Evolutionary conservation across 2,888 invertebrate genomes (phyloP).

Genomic region (Paralinhomoeus sp.): DNA sequence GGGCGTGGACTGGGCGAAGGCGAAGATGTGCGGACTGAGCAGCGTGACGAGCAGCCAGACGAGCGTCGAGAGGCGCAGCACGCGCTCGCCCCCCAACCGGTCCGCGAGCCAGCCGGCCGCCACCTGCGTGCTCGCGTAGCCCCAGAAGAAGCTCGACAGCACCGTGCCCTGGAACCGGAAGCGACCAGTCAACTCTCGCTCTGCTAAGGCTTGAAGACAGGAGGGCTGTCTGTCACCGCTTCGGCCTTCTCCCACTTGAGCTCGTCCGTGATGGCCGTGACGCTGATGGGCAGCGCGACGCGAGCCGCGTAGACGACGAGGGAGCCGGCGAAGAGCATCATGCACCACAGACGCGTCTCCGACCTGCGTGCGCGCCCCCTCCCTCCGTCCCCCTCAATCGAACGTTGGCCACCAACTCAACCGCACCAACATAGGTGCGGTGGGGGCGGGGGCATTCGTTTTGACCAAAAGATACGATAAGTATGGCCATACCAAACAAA

Average conservation of each 20-base stretch:
- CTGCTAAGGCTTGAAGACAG: background rate
- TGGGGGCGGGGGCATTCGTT: too few species aligned
- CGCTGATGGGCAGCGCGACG: constrained; percentile 42
- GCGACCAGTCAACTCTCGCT: background rate
- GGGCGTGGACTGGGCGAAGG: constrained; percentile 32
- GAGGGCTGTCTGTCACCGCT: constrained; percentile 22
- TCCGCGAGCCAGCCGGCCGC: constrained; percentile 33
- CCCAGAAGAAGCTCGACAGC: constrained; percentile 49
- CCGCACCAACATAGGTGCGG: too few species aligned
- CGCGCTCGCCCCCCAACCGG: constrained; percentile 40
- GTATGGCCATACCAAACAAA: too few species aligned
- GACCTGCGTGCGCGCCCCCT: too few species aligned
- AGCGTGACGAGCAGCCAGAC: constrained; percentile 18
- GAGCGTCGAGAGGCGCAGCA: constrained; percentile 40
- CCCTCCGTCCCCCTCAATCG: too few species aligned
- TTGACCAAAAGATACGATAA: too few species aligned
- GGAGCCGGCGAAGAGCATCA: constrained; percentile 40
- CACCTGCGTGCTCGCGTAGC: constrained; percentile 41
- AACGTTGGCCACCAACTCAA: too few species aligned
- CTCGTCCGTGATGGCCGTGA: constrained; percentile 40
- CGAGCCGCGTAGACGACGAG: constrained; percentile 43
- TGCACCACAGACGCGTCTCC: constrained; percentile 38
- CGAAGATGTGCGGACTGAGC: constrained; percentile 11
- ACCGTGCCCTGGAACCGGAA: constrained; percentile 35
- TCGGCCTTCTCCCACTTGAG: constrained; percentile 45